A percentile compares a stretch with the other conserved stretches of the same genome.
Conservation (phyloP, 2,113 vertebrate genomes). For the Festucalex cinctus region DNA sequence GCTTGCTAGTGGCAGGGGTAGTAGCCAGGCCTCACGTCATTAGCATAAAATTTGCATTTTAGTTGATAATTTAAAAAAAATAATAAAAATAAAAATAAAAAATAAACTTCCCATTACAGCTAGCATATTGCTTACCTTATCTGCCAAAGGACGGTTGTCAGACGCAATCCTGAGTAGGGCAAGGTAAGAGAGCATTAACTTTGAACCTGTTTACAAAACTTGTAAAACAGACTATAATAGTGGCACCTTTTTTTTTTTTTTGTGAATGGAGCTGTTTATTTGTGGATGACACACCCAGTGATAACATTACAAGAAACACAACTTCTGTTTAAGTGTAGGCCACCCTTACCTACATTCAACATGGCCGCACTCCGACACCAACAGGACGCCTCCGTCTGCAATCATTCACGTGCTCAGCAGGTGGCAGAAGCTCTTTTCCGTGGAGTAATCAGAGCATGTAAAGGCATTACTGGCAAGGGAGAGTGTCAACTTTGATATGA, state of each 20-base stretch:
- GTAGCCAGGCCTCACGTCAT: neutral
- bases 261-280: neutral
- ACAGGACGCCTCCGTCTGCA: neutral
- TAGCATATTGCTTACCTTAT: neutral
- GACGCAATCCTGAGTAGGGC: neutral
- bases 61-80: neutral
- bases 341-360: neutral
- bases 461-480: conserved; percentile 47
- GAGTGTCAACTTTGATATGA: conserved; percentile 52
- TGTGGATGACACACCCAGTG: neutral
- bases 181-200: neutral
- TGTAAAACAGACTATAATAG: neutral
- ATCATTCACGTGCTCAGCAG: conserved; percentile 39
- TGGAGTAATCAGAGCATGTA: conserved; percentile 43
- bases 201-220: neutral
- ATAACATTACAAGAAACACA: neutral
- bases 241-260: neutral
- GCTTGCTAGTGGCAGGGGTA: neutral
- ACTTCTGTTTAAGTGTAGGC: neutral
- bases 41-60: neutral
- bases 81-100: too few species aligned
- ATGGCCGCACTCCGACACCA: conserved; percentile 23
- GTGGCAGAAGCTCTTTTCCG: conserved; percentile 54
- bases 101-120: too few species aligned
- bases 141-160: neutral